Conservation (phyloP, 2,113 vertebrate genomes). For the Dasypus novemcinctus region DNA sequence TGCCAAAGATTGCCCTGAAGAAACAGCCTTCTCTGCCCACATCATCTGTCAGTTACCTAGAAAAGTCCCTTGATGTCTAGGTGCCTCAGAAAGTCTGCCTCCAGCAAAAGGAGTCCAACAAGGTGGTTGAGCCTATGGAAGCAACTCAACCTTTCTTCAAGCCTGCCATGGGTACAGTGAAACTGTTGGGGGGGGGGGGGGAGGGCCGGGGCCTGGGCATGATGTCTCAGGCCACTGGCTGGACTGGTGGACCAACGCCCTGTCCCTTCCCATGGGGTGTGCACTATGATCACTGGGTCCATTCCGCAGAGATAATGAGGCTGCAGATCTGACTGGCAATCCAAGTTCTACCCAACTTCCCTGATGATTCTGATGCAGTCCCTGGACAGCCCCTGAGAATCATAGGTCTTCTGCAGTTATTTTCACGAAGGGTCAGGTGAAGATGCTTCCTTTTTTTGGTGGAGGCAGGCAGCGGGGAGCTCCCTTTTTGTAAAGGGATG, state of each 20-base stretch:
- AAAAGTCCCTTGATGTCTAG: no score
- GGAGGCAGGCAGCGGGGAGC: no score
- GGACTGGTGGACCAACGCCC: neutral
- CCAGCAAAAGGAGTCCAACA: no score
- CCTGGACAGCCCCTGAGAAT: neutral
- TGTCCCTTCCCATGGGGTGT: neutral
- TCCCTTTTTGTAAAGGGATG: neutral
- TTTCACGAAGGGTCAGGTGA: neutral
- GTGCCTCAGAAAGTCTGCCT: no score
- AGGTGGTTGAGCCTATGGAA: no score
- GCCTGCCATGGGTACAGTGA: constrained; percentile 11
- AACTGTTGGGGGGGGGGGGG: no score
- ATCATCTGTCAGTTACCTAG: constrained; percentile 69
- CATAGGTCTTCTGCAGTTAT: neutral
- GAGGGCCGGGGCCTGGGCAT: neutral
- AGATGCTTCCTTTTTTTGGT: neutral
- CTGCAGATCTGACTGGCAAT: neutral
- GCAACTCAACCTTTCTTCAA: neutral
- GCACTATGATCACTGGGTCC: neutral
- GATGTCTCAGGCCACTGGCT: rapidly evolving
- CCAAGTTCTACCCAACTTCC: neutral
- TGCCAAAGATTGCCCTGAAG: constrained; percentile 65
- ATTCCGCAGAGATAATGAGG: neutral
- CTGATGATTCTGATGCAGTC: neutral
- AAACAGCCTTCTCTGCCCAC: constrained; percentile 75